Evolutionary conservation across 2,797 vertebrate species (phyloP).

Genomic region (Hipposideros larvatus): DNA sequence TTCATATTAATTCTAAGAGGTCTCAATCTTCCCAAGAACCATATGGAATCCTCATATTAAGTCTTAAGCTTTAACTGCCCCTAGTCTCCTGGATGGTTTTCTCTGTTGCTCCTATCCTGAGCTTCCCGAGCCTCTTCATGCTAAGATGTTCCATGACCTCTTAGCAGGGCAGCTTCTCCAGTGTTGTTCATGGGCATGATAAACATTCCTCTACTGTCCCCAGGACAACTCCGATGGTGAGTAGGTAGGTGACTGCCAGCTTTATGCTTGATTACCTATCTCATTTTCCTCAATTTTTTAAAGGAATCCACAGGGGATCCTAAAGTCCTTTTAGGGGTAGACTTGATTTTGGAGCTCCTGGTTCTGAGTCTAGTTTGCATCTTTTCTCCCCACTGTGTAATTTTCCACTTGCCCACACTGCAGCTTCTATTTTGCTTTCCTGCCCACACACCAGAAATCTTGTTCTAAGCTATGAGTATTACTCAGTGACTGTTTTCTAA

Average conservation of each 20-base stretch:
- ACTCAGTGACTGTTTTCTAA: constrained; percentile 74
- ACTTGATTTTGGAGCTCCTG: neutral
- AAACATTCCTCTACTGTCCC: neutral
- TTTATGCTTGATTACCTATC: neutral
- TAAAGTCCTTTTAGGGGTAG: neutral
- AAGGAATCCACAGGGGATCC: neutral
- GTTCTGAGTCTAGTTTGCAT: neutral
- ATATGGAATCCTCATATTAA: neutral
- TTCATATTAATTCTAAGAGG: neutral
- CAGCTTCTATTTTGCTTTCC: constrained; percentile 73
- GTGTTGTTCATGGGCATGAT: neutral
- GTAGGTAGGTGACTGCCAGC: neutral
- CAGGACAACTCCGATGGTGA: neutral
- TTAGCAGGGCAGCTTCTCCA: neutral
- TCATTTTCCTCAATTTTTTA: neutral
- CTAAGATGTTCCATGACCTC: neutral
- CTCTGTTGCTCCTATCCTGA: neutral
- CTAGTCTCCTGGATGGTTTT: neutral
- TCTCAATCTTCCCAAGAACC: neutral
- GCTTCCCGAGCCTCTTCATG: neutral
- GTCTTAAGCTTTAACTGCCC: neutral
- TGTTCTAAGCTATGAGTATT: constrained; percentile 74
- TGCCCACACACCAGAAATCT: constrained; percentile 72
- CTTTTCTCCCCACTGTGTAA: constrained; percentile 51
- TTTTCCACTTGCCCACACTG: constrained; percentile 75